Percentiles rank a stretch among this genome's conserved stretches.
Conservation (phyloP, 2,113 vertebrate genomes). For the Festucalex cinctus region DNA sequence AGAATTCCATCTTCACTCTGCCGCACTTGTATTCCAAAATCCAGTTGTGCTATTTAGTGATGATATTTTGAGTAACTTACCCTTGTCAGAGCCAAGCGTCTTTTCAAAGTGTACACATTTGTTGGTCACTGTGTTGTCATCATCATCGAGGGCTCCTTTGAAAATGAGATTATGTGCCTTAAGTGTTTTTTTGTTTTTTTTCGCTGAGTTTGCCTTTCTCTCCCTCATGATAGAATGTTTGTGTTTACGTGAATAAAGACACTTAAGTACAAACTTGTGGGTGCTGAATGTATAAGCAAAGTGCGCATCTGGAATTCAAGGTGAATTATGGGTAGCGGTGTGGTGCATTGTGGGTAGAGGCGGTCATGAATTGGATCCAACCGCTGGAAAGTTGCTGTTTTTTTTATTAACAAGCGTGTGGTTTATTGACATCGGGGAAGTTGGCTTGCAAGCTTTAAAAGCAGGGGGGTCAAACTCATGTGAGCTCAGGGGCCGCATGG, state of each 20-base stretch:
- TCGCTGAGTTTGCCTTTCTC: conserved; percentile 43
- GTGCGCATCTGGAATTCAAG: no score
- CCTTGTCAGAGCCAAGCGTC: background rate
- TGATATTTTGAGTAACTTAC: background rate
- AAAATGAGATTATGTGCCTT: conserved; percentile 60
- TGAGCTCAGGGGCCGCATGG: no score
- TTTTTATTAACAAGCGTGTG: no score
- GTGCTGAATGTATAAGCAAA: background rate
- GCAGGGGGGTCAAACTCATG: no score
- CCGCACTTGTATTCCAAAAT: background rate
- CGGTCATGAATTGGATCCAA: no score
- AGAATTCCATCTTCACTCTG: background rate
- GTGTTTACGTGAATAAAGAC: conserved; percentile 62
- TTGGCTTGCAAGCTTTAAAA: no score
- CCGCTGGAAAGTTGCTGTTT: no score
- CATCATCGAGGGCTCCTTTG: background rate
- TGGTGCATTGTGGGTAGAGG: no score
- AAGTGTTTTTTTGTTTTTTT: conserved; percentile 24
- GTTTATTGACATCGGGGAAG: no score
- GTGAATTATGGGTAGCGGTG: no score
- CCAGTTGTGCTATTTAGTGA: background rate
- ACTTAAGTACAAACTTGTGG: conserved; percentile 39
- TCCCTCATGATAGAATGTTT: conserved; percentile 30
- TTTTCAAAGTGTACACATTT: background rate
- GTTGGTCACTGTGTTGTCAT: background rate